These are phyloP conservation scores for Brachirus orientalis DNA, from an alignment of 2,113 vertebrate species.

Conservation along the genomic window DNA sequence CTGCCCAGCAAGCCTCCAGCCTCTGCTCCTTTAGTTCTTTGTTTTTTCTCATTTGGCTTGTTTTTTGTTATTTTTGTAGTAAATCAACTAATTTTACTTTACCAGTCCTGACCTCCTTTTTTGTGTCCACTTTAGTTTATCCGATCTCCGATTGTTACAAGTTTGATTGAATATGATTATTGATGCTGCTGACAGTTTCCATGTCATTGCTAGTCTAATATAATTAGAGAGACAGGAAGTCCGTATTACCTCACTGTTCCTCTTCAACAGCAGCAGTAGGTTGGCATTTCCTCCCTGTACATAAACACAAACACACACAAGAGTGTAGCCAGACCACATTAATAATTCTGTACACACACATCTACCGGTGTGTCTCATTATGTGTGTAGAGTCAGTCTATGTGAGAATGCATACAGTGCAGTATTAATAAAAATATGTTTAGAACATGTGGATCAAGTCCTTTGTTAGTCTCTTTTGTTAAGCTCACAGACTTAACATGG, in stretches of 20 bases:
- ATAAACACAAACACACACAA: constrained; percentile 57
- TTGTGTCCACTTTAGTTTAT: no score
- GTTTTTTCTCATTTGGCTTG: no score
- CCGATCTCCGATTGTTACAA: no score
- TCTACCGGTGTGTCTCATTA: background rate
- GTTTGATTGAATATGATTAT: background rate
- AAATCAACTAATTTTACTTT: no score
- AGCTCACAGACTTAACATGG: constrained; percentile 12
- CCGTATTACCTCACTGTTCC: constrained; percentile 92
- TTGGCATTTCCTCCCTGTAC: constrained; percentile 90
- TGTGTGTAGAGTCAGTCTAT: background rate
- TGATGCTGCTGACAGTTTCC: constrained; percentile 47
- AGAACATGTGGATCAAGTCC: constrained; percentile 30
- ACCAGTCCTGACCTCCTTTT: no score
- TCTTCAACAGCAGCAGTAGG: constrained; percentile 90
- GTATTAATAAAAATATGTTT: constrained; percentile 23
- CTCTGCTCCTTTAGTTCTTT: no score
- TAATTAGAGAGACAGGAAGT: constrained; percentile 46
- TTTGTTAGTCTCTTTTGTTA: no score
- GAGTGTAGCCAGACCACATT: no score
- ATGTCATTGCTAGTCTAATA: constrained; percentile 44
- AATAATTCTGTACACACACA: background rate
- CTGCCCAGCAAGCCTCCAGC: no score
- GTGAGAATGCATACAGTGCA: background rate
- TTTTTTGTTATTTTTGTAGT: no score